Base-by-base conservation (phyloP, 2,888 invertebrate genomes). In the Euclidia mi region DNA sequence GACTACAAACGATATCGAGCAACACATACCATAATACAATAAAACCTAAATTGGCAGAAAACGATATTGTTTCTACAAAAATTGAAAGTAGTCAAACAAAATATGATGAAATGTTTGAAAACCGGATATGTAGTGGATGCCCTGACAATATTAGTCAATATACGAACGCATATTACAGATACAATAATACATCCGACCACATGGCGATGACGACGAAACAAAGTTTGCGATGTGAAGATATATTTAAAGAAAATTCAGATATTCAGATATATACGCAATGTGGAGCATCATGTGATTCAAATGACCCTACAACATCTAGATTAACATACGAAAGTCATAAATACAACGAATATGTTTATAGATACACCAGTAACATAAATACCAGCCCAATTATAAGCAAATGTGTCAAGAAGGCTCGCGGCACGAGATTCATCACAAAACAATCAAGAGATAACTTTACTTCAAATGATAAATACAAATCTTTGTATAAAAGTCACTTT, bases 301-400 rank as follows among this genome's bases (percentile, higher is more conserved):
- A 20, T 49, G 29, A 3, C 0, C 25, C 40, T 47, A 32, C 34
- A 2, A 46, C 55, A 17, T 55, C 66, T 6, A 71, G 55, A 51
- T 42, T 80, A 31, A 88, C 89, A 32, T 89, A 78, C 57, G 74
- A 89, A 52, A 89, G 89, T 57, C 88, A 89, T 55, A 52, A 70
- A 46, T 79, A 82, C 53, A 37, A 31, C 41, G 31, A 57, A 18
- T 48, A 29, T 28, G 15, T 29, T 4, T 11, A 25, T 11, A 40
- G 20, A 1, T 37, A 15, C 18, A 43, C 6, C 6, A 34, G 2
- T 3, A 51, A 51, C 14, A 18, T 28, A 17, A 18, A 32, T 4
- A 15, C 3, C 10, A 12, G 3, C 10, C 29, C 14, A 15, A 11
- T 6, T 29, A 31, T 7, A n/a, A 7, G 6, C 12, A 12, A 1